These are phyloP conservation scores for Nineta flava DNA, from an alignment of 2,888 invertebrate genomes.

Conservation along the genomic window DNA sequence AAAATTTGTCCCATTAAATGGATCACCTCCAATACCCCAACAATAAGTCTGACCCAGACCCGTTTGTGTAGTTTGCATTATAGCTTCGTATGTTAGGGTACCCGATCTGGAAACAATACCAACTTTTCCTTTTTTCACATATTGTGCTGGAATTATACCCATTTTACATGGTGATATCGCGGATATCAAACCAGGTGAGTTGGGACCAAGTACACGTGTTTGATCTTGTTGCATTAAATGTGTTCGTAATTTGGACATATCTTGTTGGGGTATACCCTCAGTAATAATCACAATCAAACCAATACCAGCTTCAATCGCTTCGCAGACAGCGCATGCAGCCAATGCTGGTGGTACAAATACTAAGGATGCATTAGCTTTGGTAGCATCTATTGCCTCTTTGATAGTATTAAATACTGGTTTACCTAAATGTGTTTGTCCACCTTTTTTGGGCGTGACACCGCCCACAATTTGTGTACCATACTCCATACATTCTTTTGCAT, in stretches of 20 bases:
- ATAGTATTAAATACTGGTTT: constrained; percentile 45
- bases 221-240: constrained; percentile 44
- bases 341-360: constrained; percentile 63
- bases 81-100: constrained; percentile 63
- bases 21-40: constrained; percentile 96
- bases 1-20: constrained; percentile 96
- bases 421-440: constrained; percentile 59
- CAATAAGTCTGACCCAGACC: constrained; percentile 89
- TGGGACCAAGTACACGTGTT: constrained; percentile 63
- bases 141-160: constrained; percentile 74
- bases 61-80: constrained; percentile 51
- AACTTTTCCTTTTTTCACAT: constrained; percentile 53
- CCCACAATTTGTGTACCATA: constrained; percentile 76
- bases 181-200: constrained; percentile 65
- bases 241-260: constrained; percentile 67
- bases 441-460: constrained; percentile 64
- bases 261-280: constrained; percentile 61
- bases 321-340: constrained; percentile 53
- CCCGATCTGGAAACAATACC: constrained; percentile 61
- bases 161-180: constrained; percentile 63
- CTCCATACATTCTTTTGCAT: constrained; percentile 55
- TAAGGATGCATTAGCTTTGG: constrained; percentile 52
- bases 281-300: constrained; percentile 64
- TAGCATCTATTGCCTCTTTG: constrained; percentile 45
- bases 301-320: constrained; percentile 61